A percentile compares a stretch with the other conserved stretches of the same genome.
phyloP scores from a whole-genome alignment of 2,888 invertebrate species.

The Drosophila fulvimacula region DNA sequence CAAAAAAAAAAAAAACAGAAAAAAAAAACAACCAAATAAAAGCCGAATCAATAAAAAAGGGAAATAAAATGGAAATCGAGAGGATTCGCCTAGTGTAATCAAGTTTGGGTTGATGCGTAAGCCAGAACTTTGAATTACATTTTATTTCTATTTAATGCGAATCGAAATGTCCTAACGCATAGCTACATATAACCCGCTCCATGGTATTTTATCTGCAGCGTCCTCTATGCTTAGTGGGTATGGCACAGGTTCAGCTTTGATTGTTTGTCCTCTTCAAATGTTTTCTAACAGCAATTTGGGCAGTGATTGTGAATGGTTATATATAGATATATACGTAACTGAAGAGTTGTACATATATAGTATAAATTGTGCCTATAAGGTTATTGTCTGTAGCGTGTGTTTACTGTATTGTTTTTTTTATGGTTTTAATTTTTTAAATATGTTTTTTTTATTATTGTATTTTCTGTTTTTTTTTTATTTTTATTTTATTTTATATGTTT shows the following conservation, averaged over 20 bases:
- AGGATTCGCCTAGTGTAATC: slow-evolving; percentile 1
- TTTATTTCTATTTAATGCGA: slow-evolving; percentile 4
- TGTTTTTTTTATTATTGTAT: too few species aligned
- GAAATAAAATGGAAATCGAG: slow-evolving; percentile 3
- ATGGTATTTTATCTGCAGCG: too few species aligned
- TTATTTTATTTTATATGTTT: too few species aligned
- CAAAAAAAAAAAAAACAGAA: slow-evolving; percentile 2
- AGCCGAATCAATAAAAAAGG: slow-evolving; percentile 4
- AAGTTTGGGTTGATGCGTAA: not conserved
- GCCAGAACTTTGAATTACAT: slow-evolving; percentile 1
- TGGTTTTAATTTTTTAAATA: too few species aligned
- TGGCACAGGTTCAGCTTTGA: not conserved
- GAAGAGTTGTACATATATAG: not conserved
- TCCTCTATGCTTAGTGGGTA: too few species aligned
- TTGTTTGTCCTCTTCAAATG: not conserved
- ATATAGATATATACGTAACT: not conserved
- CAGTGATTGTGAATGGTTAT: not conserved
- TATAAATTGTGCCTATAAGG: not conserved
- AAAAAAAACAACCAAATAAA: slow-evolving; percentile 4
- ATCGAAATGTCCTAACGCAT: not conserved
- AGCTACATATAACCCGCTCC: not conserved
- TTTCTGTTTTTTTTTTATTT: too few species aligned
- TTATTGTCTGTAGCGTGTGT: not conserved
- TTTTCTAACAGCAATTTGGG: not conserved
- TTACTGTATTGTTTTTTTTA: not conserved